Evolutionary conservation across 2,888 invertebrate genomes (phyloP).

Genomic region (Acleris holmiana): DNA sequence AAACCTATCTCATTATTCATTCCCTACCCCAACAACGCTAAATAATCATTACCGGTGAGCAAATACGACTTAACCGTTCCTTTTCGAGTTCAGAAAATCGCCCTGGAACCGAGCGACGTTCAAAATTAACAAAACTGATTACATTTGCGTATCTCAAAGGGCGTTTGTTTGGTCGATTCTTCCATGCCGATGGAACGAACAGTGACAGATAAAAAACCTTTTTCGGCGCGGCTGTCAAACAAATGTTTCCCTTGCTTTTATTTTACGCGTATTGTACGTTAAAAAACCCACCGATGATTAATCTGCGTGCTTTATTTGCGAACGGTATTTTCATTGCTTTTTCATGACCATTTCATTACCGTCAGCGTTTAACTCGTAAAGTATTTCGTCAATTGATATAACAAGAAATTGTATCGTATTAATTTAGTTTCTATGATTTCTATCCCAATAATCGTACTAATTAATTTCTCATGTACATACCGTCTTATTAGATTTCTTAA

Average conservation of each 20-base stretch:
- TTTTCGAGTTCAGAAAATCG: conserved; percentile 60
- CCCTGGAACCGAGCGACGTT: conserved; percentile 60
- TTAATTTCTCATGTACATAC: conserved; percentile 30
- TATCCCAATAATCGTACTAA: conserved; percentile 27
- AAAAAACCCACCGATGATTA: conserved; percentile 34
- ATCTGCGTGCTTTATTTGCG: conserved; percentile 29
- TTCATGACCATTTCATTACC: conserved; percentile 19
- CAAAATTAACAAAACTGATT: conserved; percentile 82
- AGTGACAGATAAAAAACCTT: conserved; percentile 42
- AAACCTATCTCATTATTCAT: conserved; percentile 32
- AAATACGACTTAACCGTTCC: conserved; percentile 61
- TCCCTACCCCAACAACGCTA: conserved; percentile 44
- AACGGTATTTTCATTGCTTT: conserved; percentile 19
- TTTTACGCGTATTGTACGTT: conserved; percentile 35
- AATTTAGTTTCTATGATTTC: conserved; percentile 21
- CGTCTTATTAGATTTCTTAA: conserved; percentile 33
- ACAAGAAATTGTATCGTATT: neutral
- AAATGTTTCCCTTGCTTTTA: conserved; percentile 32
- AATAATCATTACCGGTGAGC: conserved; percentile 53
- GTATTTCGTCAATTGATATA: neutral
- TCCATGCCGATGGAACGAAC: conserved; percentile 65
- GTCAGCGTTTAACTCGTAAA: neutral
- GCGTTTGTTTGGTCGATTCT: conserved; percentile 72
- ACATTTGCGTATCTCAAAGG: conserved; percentile 72
- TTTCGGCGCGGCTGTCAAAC: conserved; percentile 34